Base-by-base conservation (phyloP, 2,113 vertebrate genomes). In the Aplodontia rufa region DNA sequence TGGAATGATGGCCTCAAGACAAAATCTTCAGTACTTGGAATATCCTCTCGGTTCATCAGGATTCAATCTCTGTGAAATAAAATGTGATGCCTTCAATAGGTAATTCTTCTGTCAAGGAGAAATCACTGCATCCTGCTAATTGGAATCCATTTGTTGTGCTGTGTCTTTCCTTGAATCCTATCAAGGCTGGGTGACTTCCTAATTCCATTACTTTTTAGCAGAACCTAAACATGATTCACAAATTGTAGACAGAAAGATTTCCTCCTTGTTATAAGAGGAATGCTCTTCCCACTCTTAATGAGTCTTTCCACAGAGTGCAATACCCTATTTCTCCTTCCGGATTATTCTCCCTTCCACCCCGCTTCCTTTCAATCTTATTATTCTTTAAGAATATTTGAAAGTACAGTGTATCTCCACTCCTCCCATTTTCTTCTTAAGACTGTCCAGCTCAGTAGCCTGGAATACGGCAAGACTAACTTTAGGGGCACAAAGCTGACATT, bases 21-120 rank as follows among this genome's bases (percentile, higher is more conserved):
- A 95, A 90, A 94, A 76, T 55, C 64, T 37, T 91, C 20, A 60
- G 83, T 91, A 58, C 82, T 83, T 62, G 40, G 92, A 95, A 81
- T 37, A 90, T 68, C 60, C 47, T 85, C 60, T 94, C 5, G 0
- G 74, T 75, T 93, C 83, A 71, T 78, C 72, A 55, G 80, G 28
- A 93, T 47, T 94, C 94, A 89, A 74, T 28, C 13, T 93, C 92
- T 91, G 49, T 91, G 91, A 96, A 96, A 91, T 94, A 95, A 80
- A 93, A 78, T 55, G 68, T 76, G 64, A 84, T 89, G 79, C 17
- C 64, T 94, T 79, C 74, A 66, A 37, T 53, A 84, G 78, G 55
- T 91, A 91, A 91, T 90, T 95, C 49, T 91, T 87, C 79, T 78
- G 66, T 89, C 86, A 95, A 84, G 26, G 62, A 90, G 51, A 95